Conservation (phyloP, 2,888 invertebrate genomes). For the Amorpha juglandis region DNA sequence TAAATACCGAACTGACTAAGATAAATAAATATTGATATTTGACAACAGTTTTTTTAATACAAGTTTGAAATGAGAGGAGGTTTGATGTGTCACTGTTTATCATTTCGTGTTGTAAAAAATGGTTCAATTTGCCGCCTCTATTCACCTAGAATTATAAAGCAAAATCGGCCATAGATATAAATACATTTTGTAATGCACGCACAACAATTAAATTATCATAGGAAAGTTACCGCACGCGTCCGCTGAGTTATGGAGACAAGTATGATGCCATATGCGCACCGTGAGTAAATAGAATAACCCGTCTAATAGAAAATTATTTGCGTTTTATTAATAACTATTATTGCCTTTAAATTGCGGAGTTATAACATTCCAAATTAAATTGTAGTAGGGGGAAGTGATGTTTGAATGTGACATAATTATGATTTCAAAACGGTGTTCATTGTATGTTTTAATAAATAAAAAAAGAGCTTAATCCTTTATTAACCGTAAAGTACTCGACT, state of each 20-base stretch:
- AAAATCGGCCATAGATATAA: constrained; percentile 51
- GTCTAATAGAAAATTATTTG: constrained; percentile 31
- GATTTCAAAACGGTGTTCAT: too few species aligned
- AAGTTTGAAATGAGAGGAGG: too few species aligned
- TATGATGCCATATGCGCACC: constrained; percentile 27
- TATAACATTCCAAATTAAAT: background rate
- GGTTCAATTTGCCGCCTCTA: constrained; percentile 15
- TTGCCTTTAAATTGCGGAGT: background rate
- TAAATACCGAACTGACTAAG: too few species aligned
- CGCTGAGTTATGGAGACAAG: constrained; percentile 69
- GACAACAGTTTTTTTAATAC: too few species aligned
- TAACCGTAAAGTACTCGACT: background rate
- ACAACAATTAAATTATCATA: constrained; percentile 83
- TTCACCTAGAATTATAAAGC: constrained; percentile 1
- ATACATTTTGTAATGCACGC: constrained; percentile 68
- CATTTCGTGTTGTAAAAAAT: too few species aligned
- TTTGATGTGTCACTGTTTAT: too few species aligned
- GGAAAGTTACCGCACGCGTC: constrained; percentile 79
- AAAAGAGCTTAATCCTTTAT: too few species aligned
- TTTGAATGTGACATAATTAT: too few species aligned
- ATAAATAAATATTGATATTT: too few species aligned
- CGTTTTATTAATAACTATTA: constrained; percentile 1
- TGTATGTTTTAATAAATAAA: too few species aligned
- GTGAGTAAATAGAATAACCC: constrained; percentile 7
- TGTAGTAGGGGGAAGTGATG: background rate